Conservation (phyloP, 2,797 vertebrate species). For the Coregonus sp. region DNA sequence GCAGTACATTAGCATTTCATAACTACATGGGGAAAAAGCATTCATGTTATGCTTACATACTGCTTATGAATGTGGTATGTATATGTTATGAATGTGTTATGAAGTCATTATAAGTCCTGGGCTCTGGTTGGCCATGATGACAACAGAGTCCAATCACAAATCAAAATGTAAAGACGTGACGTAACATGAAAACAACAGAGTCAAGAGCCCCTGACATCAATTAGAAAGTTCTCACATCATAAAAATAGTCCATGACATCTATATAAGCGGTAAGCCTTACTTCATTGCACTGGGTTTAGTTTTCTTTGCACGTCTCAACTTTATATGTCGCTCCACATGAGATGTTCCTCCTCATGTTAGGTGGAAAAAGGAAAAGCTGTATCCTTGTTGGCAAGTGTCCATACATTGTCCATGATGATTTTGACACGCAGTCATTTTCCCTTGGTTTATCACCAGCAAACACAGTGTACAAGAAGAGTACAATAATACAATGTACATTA, state of each 20-base stretch:
- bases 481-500: constrained; percentile 77
- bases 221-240: constrained; percentile 41
- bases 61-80: background rate
- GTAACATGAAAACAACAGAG: constrained; percentile 24
- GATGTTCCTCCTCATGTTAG: constrained; percentile 25
- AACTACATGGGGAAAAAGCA: background rate
- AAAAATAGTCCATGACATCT: constrained; percentile 50
- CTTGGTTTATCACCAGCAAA: constrained; percentile 86
- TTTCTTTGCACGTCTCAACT: constrained; percentile 26
- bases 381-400: constrained; percentile 50
- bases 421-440: constrained; percentile 63
- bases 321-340: constrained; percentile 35
- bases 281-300: constrained; percentile 17
- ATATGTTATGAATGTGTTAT: background rate
- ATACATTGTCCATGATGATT: constrained; percentile 38
- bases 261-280: constrained; percentile 40
- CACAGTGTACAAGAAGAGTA: constrained; percentile 79
- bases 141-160: constrained; percentile 10
- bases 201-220: constrained; percentile 25
- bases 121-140: background rate
- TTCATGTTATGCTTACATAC: background rate
- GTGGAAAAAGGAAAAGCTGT: constrained; percentile 46
- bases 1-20: background rate
- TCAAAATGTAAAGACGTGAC: constrained; percentile 21
- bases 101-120: background rate